Evolutionary conservation across 2,797 vertebrate genomes (phyloP), one percentile per base, ranked within the genome.

Genomic region (Sebastes hubbsi): DNA sequence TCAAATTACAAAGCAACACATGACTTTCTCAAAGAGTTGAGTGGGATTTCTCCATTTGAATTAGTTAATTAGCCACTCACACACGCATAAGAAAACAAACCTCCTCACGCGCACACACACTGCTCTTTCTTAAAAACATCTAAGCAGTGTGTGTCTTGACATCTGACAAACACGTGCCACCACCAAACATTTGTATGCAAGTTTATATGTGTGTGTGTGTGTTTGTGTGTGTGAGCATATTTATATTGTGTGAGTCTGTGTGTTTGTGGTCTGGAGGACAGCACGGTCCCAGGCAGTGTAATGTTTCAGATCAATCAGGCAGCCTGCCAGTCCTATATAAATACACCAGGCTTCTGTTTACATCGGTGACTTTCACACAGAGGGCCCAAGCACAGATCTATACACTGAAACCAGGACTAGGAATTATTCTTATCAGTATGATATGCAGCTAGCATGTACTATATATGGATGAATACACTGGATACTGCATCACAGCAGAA

Each of bases 301-400:
- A 56, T 27, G 75, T 91, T 90, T 82, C 89, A 82, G 84, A 91
- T 90, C 88, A 85, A 88, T 92, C 89, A 78, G 80, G 81, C 84
- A 68, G 52, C 72, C 61, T 72, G 86, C 79, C 82, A 86, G 79
- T 78, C 64, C 75, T 54, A 56, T 71, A 83, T 80, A 80, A 93
- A 88, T 82, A 87, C 77, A 81, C 58, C 68, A 22, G 49, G 60
- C 84, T 62, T 68, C 74, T 82, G 75, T 84, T 92, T 86, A 89
- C 87, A 78, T 81, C 62, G 3, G 69, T 86, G 81, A 72, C 87
- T 81, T 90, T 88, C 68, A 82, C 42, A 76, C 59, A 20, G 9
- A 61, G 13, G 27, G 13, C 59, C 54, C 22, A 18, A 72, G 80
- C 56, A 68, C 65, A 73, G 46, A 84, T 78, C 64, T 79, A 75